Evolutionary conservation across 1,140 invertebrate genomes (phyloP), one percentile per base, ranked within the genome.

Genomic region (Rhopalosiphum padi): DNA sequence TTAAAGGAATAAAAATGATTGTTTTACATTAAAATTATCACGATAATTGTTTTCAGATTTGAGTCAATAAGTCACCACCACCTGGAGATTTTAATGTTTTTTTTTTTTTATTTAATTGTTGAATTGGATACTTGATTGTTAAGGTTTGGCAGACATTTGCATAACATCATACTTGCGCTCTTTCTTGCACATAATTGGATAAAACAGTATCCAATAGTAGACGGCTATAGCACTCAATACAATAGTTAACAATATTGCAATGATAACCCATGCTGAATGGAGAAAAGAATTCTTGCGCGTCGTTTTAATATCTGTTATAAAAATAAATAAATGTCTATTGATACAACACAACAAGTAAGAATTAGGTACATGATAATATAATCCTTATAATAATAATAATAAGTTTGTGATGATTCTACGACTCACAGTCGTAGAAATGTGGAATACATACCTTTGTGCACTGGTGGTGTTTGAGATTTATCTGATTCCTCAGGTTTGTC

Each of bases 191-290:
- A 96, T 94, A 91, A 96, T 95, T 22, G 96, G 96, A 95, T 96
- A 96, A 94, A 96, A 96, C 94, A 96, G 95, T 48, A 96, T 96
- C 94, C 96, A 96, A 94, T 96, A 96, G 94, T 96, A 97, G 88
- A 96, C 95, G 18, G 95, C 95, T 87, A 96, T 95, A n/a, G 95
- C 95, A 25, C 95, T 94, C n/a, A 96, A 94, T 88, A 96, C 96
- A 21, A 96, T 94, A 43, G 95, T 95, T 18, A 96, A 95, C 94
- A 96, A 95, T 37, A 96, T 94, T 43, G 95, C 95, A 41, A 97
- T 95, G 46, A 96, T 95, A 53, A 96, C 96, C 95, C 96, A 97
- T 5, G 96, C 96, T 5, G 96, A 96, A 30, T 48, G 90, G 0
- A 92, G 77, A 83, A 92, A 46, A 51, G 68, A 51, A 11, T 55